Base-by-base conservation (phyloP, 1,140 invertebrate genomes). In the Drosophila lacteicornis region DNA sequence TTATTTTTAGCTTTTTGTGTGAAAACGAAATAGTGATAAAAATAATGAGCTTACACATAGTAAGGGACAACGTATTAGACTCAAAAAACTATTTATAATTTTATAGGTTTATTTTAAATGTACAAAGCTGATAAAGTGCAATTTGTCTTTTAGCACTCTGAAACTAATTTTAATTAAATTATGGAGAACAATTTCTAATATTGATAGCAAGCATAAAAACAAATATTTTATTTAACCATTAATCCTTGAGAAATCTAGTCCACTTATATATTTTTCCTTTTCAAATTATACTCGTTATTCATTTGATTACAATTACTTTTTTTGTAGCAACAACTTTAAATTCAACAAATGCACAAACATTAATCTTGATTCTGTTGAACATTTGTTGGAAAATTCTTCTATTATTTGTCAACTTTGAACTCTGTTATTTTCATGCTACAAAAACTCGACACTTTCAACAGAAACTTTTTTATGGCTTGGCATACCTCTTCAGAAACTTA, bases 1-100 rank as follows among this genome's bases (percentile, higher is more conserved):
- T 71, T 73, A 71, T 73, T 71, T 71, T 71, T 71, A 68, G 49
- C 63, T 19, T 40, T 11, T 11, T 22, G 40, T 36, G 17, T 51
- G 27, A 15, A 45, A 17, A 61, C 4, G 4, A 25, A 38, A 33
- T 25, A 51, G 33, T 67, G 13, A 40, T 30, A 22, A 66, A 66
- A 36, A 33, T 45, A 25, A 62, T 17, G 19, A 66, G 62, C 57
- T 17, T 30, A 36, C 4, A 11, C 19, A 61, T 45, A 36, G 53
- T 56, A 40, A 25, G 4, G 22, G 53, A 2, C 33, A 19, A 56
- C 22, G n/a, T 25, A 40, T 56, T 56, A 40, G 53, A n/a, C 17
- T n/a, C 33, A 11, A 42, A 25, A 57, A 42, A 57, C 13, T 25
- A 42, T 15, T 9, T 2, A 19, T 36, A 22, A n/a, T 38, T 25